Base-by-base conservation (phyloP, 1,140 invertebrate genomes). In the Acromyrmex echinatior region DNA sequence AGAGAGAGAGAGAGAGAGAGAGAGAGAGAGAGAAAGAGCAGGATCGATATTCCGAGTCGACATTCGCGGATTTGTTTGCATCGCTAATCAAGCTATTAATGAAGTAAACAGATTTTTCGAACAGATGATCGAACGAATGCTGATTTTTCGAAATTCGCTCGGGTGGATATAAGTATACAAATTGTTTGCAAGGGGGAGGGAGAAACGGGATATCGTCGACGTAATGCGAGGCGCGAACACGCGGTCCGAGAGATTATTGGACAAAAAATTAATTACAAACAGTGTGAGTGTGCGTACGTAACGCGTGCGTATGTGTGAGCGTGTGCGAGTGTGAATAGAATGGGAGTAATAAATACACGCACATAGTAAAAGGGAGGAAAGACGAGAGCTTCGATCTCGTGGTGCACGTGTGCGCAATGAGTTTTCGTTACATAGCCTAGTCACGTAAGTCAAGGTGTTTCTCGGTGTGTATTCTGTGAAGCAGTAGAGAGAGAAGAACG, bases 381-480 rank as follows among this genome's bases (percentile, higher is more conserved):
- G 14, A 84, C 16, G 77, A 39, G n/a, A 70, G 74, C 66, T 88
- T 90, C 86, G 68, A 81, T 85, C 74, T 84, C 68, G 73, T 58
- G 66, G 53, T 84, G 60, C 87, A 84, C 77, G 79, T 89, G 87
- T 81, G 73, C 45, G 78, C 53, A 58, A 84, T 66, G 53, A 80
- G 39, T 91, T 86, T 86, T 81, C 65, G 79, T 80, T 91, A 35
- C 58, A 60, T 86, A 77, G 81, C 74, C 68, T 86, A 84, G 86
- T 91, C 81, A 82, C 68, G 65, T 73, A 84, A 91, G 70, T 25
- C 63, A 88, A 25, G 89, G 70, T 92, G 88, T 92, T 92, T 66
- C 53, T 62, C 88, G 89, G 92, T 93, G 90, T 90, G 87, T 90
- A 89, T 92, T 92, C 89, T 90, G 88, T 89, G 87, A 90, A 90